Base-by-base conservation (phyloP, 1,140 invertebrate species). In the Campoletis sonorensis region DNA sequence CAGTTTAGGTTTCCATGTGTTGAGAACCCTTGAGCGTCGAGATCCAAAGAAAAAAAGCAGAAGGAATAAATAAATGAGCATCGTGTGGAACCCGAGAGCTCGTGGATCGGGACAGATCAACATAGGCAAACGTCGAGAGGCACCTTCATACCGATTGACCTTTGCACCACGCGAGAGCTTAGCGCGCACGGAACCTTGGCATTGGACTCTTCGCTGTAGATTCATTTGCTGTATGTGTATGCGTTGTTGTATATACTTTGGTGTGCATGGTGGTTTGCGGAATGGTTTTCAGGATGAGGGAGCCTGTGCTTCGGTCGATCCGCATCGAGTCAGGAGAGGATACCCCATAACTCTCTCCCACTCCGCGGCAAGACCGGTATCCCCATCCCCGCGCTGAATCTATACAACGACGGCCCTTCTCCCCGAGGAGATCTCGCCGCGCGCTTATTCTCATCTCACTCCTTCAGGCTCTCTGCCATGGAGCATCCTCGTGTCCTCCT, bases 111-210 rank as follows among this genome's bases (percentile, higher is more conserved):
- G 80, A 80, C 68, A 81, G 79, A 82, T 84, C 81, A 86, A 76
- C 68, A 54, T 86, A 79, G 73, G 73, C 73, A 77, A 77, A 54
- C 73, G 73, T 77, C 73, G 73, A 77, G 68, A 82, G 81, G 81
- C 85, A 84, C 85, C 76, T 79, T 80, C 85, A 84, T 81, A 77
- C 84, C 85, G 70, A 85, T 86, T 87, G 85, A 87, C 86, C 86
- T 82, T 81, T 85, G 85, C 73, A 85, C 85, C 82, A 82, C 82
- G 84, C 79, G 83, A 70, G 82, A 82, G 81, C 80, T 77, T 21
- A n/a, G 45, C 54, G 45, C 54, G 26, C 72, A 77, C 73, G 54
- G 73, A 77, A 77, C 73, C 73, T 77, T 77, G 73, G 73, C 73
- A 77, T 77, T 77, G 73, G 73, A 23, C 18, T 26, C 72, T 51